These are phyloP conservation scores for Rousettus leschenaultii DNA, from an alignment of 2,113 vertebrate species.

Conservation along the genomic window DNA sequence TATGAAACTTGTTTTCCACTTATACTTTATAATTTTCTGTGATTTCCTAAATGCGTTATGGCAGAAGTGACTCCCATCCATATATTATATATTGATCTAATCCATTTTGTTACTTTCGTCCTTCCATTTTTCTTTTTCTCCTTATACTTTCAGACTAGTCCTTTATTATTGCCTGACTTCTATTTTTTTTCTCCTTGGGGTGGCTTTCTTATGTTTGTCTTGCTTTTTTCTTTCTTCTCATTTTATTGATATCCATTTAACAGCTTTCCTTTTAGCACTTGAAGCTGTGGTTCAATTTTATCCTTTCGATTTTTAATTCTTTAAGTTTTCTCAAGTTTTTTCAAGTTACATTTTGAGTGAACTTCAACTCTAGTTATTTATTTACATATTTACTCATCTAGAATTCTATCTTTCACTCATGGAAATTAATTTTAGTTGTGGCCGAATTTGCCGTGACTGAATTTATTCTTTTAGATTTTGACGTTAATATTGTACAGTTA, in stretches of 20 bases:
- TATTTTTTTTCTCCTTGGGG: background rate
- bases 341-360: slow-evolving; percentile 1
- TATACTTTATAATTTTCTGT: background rate
- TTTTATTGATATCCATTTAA: slow-evolving; percentile 2
- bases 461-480: slow-evolving; percentile 36
- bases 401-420: background rate
- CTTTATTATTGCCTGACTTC: background rate
- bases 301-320: slow-evolving; percentile 26
- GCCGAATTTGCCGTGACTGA: background rate
- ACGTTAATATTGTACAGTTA: background rate
- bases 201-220: slow-evolving; percentile 11
- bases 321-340: background rate
- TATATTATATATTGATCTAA: background rate
- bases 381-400: background rate
- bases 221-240: background rate
- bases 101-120: background rate
- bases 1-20: slow-evolving; percentile 23
- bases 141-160: background rate
- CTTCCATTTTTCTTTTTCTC: background rate
- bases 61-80: background rate
- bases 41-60: slow-evolving; percentile 10
- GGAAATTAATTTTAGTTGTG: slow-evolving; percentile 40
- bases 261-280: slow-evolving; percentile 2
- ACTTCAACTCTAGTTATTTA: background rate
- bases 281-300: slow-evolving; percentile 20